phyloP scores from a whole-genome alignment of 2,797 vertebrate species.

The Gallirallus australis region DNA sequence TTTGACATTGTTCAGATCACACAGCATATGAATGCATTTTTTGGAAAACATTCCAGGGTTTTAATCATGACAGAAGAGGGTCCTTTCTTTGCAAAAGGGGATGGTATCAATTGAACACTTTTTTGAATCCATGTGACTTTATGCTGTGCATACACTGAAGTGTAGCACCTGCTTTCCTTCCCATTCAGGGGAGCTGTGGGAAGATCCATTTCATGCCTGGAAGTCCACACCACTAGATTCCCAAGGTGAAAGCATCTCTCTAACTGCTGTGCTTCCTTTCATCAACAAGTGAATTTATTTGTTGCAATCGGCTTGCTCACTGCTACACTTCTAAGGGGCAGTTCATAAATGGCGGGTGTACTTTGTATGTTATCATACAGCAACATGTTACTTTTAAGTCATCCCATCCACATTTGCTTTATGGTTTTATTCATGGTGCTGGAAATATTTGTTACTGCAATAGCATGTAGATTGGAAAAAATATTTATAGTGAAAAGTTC shows the following conservation, averaged over 20 bases:
- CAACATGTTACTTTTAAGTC: background rate
- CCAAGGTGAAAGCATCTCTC: background rate
- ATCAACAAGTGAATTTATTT: accelerated
- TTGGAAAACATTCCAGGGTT: background rate
- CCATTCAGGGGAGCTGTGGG: background rate
- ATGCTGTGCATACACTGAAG: background rate
- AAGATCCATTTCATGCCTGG: background rate
- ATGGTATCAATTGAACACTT: background rate
- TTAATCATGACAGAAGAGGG: background rate
- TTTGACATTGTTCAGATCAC: background rate
- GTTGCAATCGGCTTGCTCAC: accelerated
- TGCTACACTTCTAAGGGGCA: background rate
- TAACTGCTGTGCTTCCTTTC: background rate
- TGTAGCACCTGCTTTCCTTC: background rate
- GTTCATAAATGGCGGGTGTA: background rate
- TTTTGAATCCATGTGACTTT: background rate
- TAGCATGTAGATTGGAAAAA: accelerated
- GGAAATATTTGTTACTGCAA: background rate
- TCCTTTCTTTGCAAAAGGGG: background rate
- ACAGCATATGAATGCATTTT: background rate
- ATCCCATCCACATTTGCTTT: background rate
- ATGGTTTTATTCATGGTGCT: background rate
- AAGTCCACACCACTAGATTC: background rate
- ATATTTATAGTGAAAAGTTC: background rate
- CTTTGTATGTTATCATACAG: background rate